Evolutionary conservation across 1,140 invertebrate species (phyloP).

Genomic region (Sycophila sp.): DNA sequence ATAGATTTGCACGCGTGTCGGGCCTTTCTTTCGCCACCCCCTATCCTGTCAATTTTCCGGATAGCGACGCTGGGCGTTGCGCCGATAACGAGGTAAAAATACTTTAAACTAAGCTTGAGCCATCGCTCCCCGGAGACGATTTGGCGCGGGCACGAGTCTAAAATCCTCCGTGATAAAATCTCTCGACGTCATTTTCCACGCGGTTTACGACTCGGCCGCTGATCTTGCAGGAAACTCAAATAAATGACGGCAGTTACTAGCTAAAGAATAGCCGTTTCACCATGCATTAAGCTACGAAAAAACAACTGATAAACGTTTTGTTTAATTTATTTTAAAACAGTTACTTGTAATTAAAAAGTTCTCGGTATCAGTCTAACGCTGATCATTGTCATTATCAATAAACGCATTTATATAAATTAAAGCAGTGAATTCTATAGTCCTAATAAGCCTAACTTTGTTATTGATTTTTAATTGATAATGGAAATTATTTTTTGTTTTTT

Average conservation of each 20-base stretch:
- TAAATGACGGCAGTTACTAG: constrained; percentile 28
- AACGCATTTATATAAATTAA: too few relatives aligned
- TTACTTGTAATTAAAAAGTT: too few relatives aligned
- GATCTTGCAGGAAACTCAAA: constrained; percentile 37
- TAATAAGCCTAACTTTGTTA: too few relatives aligned
- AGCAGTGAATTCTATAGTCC: too few relatives aligned
- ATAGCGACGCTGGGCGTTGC: constrained; percentile 27
- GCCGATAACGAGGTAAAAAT: constrained; percentile 53
- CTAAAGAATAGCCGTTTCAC: too few relatives aligned
- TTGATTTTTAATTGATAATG: too few relatives aligned
- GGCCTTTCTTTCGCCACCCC: constrained; percentile 35
- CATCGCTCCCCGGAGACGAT: constrained; percentile 59
- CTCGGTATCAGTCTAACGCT: too few relatives aligned
- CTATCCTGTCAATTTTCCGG: constrained; percentile 45
- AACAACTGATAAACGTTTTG: neutral
- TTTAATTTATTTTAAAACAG: constrained; percentile 3
- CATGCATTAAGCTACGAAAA: constrained; percentile 28
- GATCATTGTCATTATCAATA: too few relatives aligned
- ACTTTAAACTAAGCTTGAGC: constrained; percentile 64
- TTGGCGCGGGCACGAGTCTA: constrained; percentile 40
- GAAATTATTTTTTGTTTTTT: too few relatives aligned
- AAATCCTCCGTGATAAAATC: constrained; percentile 51
- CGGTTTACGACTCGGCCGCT: constrained; percentile 45
- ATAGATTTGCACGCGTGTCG: constrained; percentile 45
- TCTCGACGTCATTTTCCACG: constrained; percentile 46